Evolutionary conservation across 2,113 vertebrate species (phyloP).

Genomic region (Crotalus tigris): DNA sequence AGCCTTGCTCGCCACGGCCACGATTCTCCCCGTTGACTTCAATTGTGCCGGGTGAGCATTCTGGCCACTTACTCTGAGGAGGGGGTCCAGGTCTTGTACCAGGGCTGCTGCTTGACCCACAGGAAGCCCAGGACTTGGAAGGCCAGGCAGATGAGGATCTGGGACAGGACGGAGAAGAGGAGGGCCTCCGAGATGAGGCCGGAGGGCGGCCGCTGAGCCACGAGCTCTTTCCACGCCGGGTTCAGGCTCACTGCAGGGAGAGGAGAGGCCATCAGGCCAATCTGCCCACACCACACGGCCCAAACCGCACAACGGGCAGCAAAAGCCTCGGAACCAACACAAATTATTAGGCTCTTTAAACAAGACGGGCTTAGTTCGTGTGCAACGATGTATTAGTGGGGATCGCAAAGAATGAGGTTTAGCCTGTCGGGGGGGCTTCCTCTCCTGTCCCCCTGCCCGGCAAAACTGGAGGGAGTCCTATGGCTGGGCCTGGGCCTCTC

Average conservation of each 20-base stretch:
- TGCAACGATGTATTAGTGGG: fast-evolving
- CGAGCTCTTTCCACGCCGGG: constrained; percentile 92
- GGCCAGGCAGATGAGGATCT: constrained; percentile 89
- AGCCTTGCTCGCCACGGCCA: too few relatives aligned
- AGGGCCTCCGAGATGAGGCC: constrained; percentile 92
- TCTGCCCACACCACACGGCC: background rate
- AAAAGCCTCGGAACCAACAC: background rate
- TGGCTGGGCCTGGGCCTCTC: too few relatives aligned
- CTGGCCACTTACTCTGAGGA: constrained; percentile 79
- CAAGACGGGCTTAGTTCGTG: background rate
- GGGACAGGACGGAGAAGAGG: constrained; percentile 90
- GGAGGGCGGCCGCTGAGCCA: constrained; percentile 85
- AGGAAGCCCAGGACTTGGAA: constrained; percentile 89
- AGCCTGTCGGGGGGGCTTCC: too few relatives aligned
- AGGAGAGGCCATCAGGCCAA: background rate
- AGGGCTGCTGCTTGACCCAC: constrained; percentile 82
- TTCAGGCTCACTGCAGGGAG: constrained; percentile 90
- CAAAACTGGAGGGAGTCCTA: background rate
- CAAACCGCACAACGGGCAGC: background rate
- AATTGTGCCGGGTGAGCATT: fast-evolving
- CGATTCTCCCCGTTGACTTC: background rate
- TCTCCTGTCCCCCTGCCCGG: background rate
- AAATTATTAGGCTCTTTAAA: too few relatives aligned
- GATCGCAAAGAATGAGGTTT: background rate
- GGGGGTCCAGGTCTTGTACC: constrained; percentile 80